Base-by-base conservation (phyloP, 2,888 invertebrate species). In the Torymus texanus region DNA sequence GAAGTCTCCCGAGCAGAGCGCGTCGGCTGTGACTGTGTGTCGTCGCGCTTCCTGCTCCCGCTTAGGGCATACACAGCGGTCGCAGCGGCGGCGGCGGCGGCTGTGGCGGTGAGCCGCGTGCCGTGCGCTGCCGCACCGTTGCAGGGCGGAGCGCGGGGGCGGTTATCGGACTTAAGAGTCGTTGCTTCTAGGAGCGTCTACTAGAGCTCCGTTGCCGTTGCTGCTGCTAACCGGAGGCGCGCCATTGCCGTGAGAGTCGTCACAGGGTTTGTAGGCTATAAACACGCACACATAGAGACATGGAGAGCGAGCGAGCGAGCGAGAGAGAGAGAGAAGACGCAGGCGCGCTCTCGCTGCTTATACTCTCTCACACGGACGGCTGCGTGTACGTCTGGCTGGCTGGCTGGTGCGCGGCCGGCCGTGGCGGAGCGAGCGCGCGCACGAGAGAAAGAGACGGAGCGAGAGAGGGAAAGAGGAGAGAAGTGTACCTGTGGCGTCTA, bases 201-300 rank as follows among this genome's bases (percentile, higher is more conserved):
- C 59, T 61, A 68, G 68, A 41, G n/a, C 21, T 29, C 16, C 8
- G 41, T 41, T 41, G 41, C 41, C 41, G 10, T 53, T 83, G 83
- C 82, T 82, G 81, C 85, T 83, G 83, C 84, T 84, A 24, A 5
- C 79, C 82, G 79, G 41, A 85, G 84, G 87, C 88, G 87, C 90
- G 89, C 90, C 89, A 90, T 90, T 88, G 88, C 88, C 86, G 18
- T 53, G 53, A 5, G 56, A 41, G 50, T 68, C 63, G 63, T 71
- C 53, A 71, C 63, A 76, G 55, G 56, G 59, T 85, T 88, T 89
- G 85, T 86, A 89, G 89, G 89, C 89, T 89, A 88, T 88, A 88
- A 89, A 89, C 89, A 88, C 85, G 86, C 84, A 82, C 80, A 78
- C 85, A 79, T 83, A 82, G 84, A 82, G 73, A 82, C 82, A 81